These are phyloP conservation scores for Myiagra hebetior DNA, from an alignment of 2,113 vertebrate genomes.

Conservation along the genomic window DNA sequence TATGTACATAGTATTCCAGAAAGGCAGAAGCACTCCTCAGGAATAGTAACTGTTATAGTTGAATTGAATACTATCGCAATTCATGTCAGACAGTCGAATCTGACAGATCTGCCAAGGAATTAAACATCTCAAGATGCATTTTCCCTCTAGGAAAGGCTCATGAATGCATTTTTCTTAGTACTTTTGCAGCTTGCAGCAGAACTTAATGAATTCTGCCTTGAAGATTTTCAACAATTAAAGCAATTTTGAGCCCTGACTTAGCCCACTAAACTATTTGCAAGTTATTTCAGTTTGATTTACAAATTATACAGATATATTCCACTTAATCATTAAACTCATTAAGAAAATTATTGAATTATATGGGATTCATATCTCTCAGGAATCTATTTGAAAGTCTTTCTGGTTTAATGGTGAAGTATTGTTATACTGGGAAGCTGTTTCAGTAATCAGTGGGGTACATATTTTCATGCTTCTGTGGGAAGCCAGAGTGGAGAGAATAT, in stretches of 20 bases:
- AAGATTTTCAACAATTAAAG: neutral
- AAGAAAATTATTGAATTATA: neutral
- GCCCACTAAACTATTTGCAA: neutral
- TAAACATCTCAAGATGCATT: neutral
- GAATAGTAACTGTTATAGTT: neutral
- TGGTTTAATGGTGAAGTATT: neutral
- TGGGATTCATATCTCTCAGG: neutral
- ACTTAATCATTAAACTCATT: neutral
- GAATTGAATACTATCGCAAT: neutral
- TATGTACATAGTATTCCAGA: neutral
- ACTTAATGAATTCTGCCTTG: neutral
- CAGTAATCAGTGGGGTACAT: neutral
- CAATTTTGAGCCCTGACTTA: neutral
- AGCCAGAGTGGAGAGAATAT: too few relatives aligned
- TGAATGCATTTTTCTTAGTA: neutral
- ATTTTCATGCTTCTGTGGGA: neutral
- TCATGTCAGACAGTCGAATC: neutral
- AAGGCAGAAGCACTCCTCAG: neutral
- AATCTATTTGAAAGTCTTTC: neutral
- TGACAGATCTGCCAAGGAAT: neutral
- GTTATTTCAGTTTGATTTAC: neutral
- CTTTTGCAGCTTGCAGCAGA: neutral
- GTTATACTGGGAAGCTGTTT: neutral
- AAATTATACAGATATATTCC: neutral
- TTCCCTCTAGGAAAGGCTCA: neutral